phyloP scores from a whole-genome alignment of 2,797 vertebrate genomes.

The Podarcis siculus region DNA sequence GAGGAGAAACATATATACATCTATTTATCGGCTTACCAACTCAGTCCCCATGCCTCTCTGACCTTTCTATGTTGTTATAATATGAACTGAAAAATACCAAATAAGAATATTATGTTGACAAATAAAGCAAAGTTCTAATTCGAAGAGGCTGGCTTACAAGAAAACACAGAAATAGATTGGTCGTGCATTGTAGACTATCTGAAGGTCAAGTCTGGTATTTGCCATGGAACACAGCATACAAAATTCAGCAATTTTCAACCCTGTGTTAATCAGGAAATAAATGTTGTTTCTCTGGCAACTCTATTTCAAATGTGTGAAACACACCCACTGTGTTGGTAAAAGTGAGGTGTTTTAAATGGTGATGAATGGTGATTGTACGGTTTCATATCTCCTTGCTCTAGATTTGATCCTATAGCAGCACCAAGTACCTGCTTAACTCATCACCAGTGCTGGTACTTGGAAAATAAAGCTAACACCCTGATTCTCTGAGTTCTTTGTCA shows the following conservation, averaged over 20 bases:
- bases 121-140: too few relatives aligned
- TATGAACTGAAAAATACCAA: too few relatives aligned
- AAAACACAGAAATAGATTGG: not conserved
- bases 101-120: too few relatives aligned
- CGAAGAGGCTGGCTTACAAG: not conserved
- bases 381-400: conserved; percentile 17
- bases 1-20: too few relatives aligned
- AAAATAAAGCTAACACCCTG: conserved; percentile 13
- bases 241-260: not conserved
- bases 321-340: conserved; percentile 13
- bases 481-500: not conserved
- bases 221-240: not conserved
- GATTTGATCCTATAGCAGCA: conserved; percentile 14
- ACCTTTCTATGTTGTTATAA: too few relatives aligned
- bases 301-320: not conserved
- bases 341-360: conserved; percentile 14
- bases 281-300: not conserved
- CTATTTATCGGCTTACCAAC: too few relatives aligned
- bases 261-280: conserved; percentile 3
- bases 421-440: conserved; percentile 37
- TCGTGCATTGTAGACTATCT: not conserved
- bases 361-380: not conserved
- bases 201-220: conserved; percentile 7
- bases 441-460: conserved; percentile 1
- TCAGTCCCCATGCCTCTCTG: too few relatives aligned